Percentiles rank a stretch among this genome's conserved stretches.
phyloP scores from a whole-genome alignment of 2,113 vertebrate genomes.

The Nothobranchius kuhntae region DNA sequence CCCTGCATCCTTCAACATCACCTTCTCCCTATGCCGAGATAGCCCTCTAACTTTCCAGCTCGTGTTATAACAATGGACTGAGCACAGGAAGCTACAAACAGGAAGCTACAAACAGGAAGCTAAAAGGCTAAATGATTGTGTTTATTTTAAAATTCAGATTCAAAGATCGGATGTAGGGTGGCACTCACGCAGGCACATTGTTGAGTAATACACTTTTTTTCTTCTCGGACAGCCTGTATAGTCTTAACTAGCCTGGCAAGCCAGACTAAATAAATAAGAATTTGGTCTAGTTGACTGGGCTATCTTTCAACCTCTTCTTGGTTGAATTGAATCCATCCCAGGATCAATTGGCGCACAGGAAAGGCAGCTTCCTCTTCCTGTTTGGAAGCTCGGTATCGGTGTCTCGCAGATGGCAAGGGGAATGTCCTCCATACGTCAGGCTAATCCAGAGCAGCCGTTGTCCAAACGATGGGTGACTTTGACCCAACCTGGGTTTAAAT shows the following conservation, averaged over 20 bases:
- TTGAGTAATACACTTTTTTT: neutral
- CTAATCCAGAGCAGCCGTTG: constrained; percentile 45
- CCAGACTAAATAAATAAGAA: too few relatives aligned
- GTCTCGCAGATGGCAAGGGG: constrained; percentile 10
- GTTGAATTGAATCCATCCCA: constrained; percentile 38
- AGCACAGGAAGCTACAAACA: constrained; percentile 40
- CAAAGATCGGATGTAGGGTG: constrained; percentile 28
- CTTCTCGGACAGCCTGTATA: too few relatives aligned
- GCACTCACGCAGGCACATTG: neutral
- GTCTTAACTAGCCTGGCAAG: too few relatives aligned
- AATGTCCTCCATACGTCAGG: constrained; percentile 24
- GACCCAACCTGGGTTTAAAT: constrained; percentile 41
- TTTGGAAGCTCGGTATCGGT: constrained; percentile 44
- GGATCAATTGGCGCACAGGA: constrained; percentile 60
- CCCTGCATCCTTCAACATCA: constrained; percentile 1
- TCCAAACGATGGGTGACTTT: constrained; percentile 22
- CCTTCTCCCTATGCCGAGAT: neutral
- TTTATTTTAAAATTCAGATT: neutral
- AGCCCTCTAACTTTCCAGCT: too few relatives aligned
- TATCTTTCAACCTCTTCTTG: neutral
- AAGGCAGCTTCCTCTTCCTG: constrained; percentile 68
- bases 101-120: constrained; percentile 54
- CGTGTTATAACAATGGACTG: too few relatives aligned
- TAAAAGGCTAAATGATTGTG: neutral
- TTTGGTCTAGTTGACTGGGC: too few relatives aligned